These are phyloP conservation scores for Tricholaema leucomelas DNA, from an alignment of 2,113 vertebrate genomes.

Conservation along the genomic window DNA sequence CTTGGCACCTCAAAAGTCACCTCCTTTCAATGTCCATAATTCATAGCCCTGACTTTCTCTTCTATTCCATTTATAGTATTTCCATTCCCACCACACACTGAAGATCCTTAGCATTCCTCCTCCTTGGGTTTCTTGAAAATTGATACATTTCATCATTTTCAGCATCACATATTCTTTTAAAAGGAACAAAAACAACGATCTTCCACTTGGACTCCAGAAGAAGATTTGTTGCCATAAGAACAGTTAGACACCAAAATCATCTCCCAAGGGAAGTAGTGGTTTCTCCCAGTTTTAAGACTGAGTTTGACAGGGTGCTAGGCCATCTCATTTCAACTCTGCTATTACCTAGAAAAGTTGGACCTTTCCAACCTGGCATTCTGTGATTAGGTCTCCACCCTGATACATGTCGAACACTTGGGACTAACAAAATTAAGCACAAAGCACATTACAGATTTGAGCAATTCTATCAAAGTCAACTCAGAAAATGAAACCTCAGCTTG, in stretches of 20 bases:
- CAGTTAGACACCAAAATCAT: too few species aligned
- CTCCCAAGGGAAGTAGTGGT: too few species aligned
- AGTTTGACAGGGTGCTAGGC: too few species aligned
- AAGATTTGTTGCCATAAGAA: too few species aligned
- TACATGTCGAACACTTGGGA: background rate
- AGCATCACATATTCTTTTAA: background rate
- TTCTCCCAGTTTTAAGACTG: too few species aligned
- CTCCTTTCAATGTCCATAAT: background rate
- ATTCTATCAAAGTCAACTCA: background rate
- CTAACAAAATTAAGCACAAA: background rate
- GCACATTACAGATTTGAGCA: background rate
- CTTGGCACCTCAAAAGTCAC: background rate
- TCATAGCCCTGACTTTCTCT: background rate
- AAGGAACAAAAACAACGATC: background rate
- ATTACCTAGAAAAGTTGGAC: too few species aligned
- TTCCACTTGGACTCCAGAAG: too few species aligned
- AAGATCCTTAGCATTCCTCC: background rate
- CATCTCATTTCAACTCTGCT: too few species aligned
- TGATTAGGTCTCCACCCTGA: background rate
- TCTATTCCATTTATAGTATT: background rate
- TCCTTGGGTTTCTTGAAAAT: background rate
- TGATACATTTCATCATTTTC: background rate
- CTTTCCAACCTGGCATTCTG: too few species aligned
- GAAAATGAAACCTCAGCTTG: background rate
- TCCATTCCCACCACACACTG: background rate